These are phyloP conservation scores for Ommatoiulus sabulosus DNA, from an alignment of 2,888 invertebrate genomes.

Conservation along the genomic window DNA sequence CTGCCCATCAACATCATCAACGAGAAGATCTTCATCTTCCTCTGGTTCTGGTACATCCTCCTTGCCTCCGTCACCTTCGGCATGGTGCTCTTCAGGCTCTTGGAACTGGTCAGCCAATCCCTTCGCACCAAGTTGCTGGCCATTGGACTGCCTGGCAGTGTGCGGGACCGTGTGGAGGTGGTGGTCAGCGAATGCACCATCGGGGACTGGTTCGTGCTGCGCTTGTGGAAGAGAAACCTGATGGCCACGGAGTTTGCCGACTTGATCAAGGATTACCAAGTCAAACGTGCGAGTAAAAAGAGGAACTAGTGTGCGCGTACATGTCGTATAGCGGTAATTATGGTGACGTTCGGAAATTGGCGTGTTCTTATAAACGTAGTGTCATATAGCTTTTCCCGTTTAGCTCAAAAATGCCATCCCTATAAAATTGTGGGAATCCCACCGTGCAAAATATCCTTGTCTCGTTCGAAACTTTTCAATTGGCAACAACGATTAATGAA, in stretches of 20 bases:
- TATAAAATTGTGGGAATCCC: no score
- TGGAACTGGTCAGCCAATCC: slow-evolving; percentile 72
- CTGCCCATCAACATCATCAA: slow-evolving; percentile 64
- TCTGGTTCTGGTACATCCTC: slow-evolving; percentile 65
- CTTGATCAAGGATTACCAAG: slow-evolving; percentile 53
- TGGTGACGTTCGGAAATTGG: no score
- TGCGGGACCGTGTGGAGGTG: slow-evolving; percentile 78
- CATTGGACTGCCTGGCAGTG: slow-evolving; percentile 81
- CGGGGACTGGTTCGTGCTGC: slow-evolving; percentile 95
- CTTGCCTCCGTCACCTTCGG: slow-evolving; percentile 62
- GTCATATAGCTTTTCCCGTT: no score
- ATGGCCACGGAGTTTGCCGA: slow-evolving; percentile 73
- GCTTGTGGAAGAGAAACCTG: slow-evolving; percentile 93
- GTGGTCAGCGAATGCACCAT: slow-evolving; percentile 69
- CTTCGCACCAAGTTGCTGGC: slow-evolving; percentile 83
- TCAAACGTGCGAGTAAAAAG: not conserved
- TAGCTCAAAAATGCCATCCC: no score
- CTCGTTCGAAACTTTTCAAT: no score
- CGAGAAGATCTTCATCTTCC: slow-evolving; percentile 63
- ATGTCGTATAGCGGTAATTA: no score
- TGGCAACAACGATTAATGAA: no score
- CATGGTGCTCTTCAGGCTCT: slow-evolving; percentile 75
- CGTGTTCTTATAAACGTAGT: no score
- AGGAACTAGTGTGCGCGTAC: no score
- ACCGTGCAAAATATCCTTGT: no score